These are phyloP conservation scores for Brachionus sp. DNA, from an alignment of 1,140 invertebrate species.

Conservation along the genomic window DNA sequence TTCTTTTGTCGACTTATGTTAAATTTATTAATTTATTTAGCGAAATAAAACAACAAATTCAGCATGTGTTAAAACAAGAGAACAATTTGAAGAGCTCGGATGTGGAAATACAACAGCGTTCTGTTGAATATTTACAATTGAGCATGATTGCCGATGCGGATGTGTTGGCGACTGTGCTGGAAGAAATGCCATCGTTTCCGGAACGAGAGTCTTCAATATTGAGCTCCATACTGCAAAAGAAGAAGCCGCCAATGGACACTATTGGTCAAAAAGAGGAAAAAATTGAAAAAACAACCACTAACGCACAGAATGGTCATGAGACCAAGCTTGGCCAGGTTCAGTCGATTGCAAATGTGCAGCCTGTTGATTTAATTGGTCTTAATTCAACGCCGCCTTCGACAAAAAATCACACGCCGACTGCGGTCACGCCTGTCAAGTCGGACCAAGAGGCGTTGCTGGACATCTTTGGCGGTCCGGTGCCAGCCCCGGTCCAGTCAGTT, in stretches of 20 bases:
- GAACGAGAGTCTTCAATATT: slow-evolving; percentile 87
- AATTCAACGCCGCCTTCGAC: neutral
- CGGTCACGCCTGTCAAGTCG: neutral
- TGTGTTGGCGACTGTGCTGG: slow-evolving; percentile 93
- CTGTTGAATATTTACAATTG: slow-evolving; percentile 93
- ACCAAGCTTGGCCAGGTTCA: neutral
- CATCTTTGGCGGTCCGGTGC: slow-evolving; percentile 26
- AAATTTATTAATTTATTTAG: slow-evolving; percentile 99
- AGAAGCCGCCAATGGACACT: slow-evolving; percentile 48
- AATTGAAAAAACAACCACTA: neutral
- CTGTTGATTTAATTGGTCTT: slow-evolving; percentile 15
- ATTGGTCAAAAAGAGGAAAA: slow-evolving; percentile 12
- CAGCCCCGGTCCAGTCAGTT: neutral
- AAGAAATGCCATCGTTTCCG: slow-evolving; percentile 99
- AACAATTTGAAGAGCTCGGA: slow-evolving; percentile 94
- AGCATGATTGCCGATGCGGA: slow-evolving; percentile 92
- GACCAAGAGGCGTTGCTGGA: slow-evolving; percentile 40
- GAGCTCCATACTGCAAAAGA: slow-evolving; percentile 90
- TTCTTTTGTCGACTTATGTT: slow-evolving; percentile 94
- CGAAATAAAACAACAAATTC: slow-evolving; percentile 92
- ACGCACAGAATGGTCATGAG: neutral
- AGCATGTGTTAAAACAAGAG: slow-evolving; percentile 90
- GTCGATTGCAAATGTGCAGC: neutral
- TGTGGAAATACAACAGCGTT: slow-evolving; percentile 94
- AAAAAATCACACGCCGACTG: neutral